These are phyloP conservation scores for Dione juno DNA, from an alignment of 2,888 invertebrate genomes.

Conservation along the genomic window DNA sequence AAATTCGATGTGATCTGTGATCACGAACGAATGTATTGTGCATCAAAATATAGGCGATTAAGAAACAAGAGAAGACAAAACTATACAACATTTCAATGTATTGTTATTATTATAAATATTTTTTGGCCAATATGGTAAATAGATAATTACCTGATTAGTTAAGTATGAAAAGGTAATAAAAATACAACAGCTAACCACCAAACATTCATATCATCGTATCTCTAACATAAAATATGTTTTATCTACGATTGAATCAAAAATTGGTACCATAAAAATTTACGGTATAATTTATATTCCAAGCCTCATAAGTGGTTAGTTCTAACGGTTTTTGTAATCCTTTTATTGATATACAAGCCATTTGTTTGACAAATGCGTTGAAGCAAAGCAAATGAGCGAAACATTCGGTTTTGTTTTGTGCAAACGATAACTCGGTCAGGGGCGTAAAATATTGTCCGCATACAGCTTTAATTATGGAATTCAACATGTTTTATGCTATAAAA, in stretches of 20 bases:
- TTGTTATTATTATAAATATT: too few relatives aligned
- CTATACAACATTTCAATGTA: too few relatives aligned
- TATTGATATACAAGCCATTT: conserved; percentile 24
- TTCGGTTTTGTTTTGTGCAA: conserved; percentile 18
- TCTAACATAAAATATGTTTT: conserved; percentile 37
- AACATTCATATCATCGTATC: conserved; percentile 12
- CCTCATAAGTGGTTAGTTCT: conserved; percentile 37
- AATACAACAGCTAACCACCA: conserved; percentile 1
- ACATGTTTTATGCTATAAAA: conserved; percentile 10
- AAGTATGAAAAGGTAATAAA: conserved; percentile 5
- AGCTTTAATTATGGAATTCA: conserved; percentile 5
- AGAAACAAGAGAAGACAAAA: too few relatives aligned
- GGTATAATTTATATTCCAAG: conserved; percentile 19
- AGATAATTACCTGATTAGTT: background rate
- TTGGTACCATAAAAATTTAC: conserved; percentile 37
- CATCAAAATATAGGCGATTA: too few relatives aligned
- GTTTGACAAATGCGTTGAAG: conserved; percentile 20
- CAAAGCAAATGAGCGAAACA: conserved; percentile 29
- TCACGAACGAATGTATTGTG: too few relatives aligned
- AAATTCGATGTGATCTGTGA: too few relatives aligned
- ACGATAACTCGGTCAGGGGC: conserved; percentile 28
- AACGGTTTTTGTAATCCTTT: conserved; percentile 30
- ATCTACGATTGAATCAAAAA: conserved; percentile 41
- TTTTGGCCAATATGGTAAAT: too few relatives aligned
- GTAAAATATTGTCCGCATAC: conserved; percentile 9